Conservation (phyloP, 2,797 vertebrate species). For the Periophthalmus magnuspinnatus region DNA sequence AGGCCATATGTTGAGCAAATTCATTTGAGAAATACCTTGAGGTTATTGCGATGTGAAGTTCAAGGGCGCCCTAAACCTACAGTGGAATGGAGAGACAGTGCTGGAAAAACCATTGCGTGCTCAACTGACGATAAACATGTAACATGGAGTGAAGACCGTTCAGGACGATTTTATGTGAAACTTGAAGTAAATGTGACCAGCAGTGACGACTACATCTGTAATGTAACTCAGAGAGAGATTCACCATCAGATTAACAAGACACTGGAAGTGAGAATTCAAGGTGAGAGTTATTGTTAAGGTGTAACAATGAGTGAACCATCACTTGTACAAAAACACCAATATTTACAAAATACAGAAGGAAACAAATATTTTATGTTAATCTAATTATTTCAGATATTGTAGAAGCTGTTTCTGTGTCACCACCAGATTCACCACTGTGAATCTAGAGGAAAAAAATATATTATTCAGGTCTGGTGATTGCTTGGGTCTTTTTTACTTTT, state of each 20-base stretch:
- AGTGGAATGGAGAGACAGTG: not conserved
- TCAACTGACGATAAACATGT: not conserved
- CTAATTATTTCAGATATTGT: too few species aligned
- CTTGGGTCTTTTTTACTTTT: too few species aligned
- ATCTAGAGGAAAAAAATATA: too few species aligned
- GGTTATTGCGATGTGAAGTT: not conserved
- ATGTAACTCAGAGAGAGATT: slow-evolving; percentile 11
- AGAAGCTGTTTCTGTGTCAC: too few species aligned
- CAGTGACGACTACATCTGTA: not conserved
- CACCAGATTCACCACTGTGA: too few species aligned
- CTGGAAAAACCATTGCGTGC: not conserved
- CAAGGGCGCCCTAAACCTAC: not conserved
- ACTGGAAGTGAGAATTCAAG: fast-evolving
- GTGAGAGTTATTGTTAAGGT: too few species aligned
- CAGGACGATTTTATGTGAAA: not conserved
- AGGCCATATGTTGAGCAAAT: too few species aligned
- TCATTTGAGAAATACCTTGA: fast-evolving
- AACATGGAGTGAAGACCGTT: not conserved
- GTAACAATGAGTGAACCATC: too few species aligned
- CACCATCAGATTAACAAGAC: fast-evolving
- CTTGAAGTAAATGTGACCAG: slow-evolving; percentile 2
- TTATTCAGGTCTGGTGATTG: too few species aligned
- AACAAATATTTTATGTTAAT: too few species aligned
- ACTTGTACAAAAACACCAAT: too few species aligned
- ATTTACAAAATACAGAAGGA: too few species aligned